Conservation (phyloP, 2,113 vertebrate species). For the Apus apus region DNA sequence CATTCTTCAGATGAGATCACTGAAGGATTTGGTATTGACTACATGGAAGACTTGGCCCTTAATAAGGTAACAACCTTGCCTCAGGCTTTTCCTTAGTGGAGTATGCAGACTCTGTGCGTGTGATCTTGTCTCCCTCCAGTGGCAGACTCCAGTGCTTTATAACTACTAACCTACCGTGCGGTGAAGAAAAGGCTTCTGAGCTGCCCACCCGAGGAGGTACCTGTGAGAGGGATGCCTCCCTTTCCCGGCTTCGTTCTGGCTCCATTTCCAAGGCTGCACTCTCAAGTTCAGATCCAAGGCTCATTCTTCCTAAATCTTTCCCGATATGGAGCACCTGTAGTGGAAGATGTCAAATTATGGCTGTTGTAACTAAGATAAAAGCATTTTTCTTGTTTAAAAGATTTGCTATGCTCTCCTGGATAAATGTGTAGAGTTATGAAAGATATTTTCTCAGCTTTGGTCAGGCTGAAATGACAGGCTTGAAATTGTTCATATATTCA, state of each 20-base stretch:
- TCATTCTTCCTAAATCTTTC: background rate
- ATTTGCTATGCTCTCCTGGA: background rate
- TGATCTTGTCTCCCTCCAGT: conserved; percentile 27
- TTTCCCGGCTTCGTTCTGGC: background rate
- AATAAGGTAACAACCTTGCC: background rate
- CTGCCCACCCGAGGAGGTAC: background rate
- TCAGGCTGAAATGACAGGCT: background rate
- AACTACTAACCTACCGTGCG: rapidly evolving
- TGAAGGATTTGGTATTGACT: background rate
- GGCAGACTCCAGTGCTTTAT: background rate
- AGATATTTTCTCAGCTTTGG: background rate
- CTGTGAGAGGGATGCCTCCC: background rate
- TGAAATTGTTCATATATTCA: background rate
- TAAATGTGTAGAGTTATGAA: background rate
- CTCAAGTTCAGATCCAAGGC: background rate
- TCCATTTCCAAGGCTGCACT: background rate
- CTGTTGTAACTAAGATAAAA: background rate
- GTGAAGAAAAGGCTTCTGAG: background rate
- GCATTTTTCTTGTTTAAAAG: background rate
- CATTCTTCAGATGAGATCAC: background rate
- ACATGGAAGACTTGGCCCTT: background rate
- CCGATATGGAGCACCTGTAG: conserved; percentile 69
- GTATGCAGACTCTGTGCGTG: background rate
- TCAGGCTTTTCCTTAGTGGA: background rate
- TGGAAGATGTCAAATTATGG: background rate